phyloP scores from a whole-genome alignment of 35 echinoderm and acorn worm genomes.

The Lytechinus variegatus region DNA sequence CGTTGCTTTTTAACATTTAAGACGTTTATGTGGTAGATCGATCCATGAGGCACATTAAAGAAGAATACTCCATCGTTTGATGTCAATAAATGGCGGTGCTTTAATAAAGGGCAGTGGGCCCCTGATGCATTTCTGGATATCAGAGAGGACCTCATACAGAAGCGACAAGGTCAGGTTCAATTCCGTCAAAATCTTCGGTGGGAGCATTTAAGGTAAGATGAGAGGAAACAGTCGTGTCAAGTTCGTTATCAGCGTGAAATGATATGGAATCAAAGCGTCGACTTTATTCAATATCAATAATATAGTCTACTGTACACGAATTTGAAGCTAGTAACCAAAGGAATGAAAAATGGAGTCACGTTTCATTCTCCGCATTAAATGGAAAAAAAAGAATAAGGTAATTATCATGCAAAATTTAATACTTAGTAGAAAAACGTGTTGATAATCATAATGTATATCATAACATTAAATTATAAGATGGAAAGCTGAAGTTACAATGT shows the following conservation, averaged over 20 bases:
- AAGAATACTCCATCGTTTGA: background rate
- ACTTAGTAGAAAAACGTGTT: too few species aligned
- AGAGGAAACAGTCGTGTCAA: background rate
- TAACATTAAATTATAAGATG: too few species aligned
- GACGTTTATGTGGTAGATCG: too few species aligned
- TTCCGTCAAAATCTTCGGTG: background rate
- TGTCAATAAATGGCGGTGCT: background rate
- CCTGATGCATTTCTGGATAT: background rate
- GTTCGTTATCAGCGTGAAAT: background rate
- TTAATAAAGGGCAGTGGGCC: background rate
- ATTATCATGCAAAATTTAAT: too few species aligned
- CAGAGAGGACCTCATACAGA: background rate
- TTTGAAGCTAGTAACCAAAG: background rate
- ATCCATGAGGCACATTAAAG: too few species aligned
- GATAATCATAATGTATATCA: too few species aligned
- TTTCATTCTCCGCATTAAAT: too few species aligned
- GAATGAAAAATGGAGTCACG: background rate
- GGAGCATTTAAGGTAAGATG: background rate
- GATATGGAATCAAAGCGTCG: background rate
- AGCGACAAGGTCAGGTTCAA: constrained; percentile 1
- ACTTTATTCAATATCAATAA: too few species aligned
- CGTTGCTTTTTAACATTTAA: too few species aligned
- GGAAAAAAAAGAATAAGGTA: too few species aligned
- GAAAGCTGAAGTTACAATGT: too few species aligned
- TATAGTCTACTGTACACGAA: too few species aligned